Base-by-base conservation (phyloP, 2,888 invertebrate species). In the Iphiclides podalirius region DNA sequence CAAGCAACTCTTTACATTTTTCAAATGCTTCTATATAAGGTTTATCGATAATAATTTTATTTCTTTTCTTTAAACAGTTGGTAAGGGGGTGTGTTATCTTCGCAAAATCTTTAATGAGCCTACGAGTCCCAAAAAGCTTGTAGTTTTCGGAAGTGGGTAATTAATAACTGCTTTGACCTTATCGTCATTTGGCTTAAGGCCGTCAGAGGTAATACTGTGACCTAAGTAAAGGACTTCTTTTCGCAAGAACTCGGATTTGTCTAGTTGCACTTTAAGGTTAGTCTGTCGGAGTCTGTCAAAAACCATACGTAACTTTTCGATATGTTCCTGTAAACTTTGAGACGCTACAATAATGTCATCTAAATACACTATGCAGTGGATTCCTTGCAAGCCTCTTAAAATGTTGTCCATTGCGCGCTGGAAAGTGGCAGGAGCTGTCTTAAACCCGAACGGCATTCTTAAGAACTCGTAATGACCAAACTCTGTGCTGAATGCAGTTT, bases 381-480 rank as follows among this genome's bases (percentile, higher is more conserved):
- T 58, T 9, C 64, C 59, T 4, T 60, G 54, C 54, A 73, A 38
- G 0, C 65, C 64, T 26, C 61, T 45, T 23, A 74, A n/a, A n/a
- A n/a, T n/a, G n/a, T 47, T 34, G 42, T 72, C 65, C 63, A 73
- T 64, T n/a, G 65, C 11, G 47, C 69, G 45, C 34, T 73, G 71
- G 37, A 71, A 71, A 2, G 64, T 64, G 13, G 58, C 55, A 0
- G 68, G 70, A 2, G 64, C 60, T n/a, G 60, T 66, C 51, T 54
- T 66, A 2, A 68, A 16, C 1, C 66, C 67, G 34, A 67, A 67
- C 0, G 67, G 66, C 64, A 67, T 69, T 44, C 71, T 50, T 0
- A 58, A 15, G 7, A 63, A 70, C 46, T 69, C 67, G 12, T 60
- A 68, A 26, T 70, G 68, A 7, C 66, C 65, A 14, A 58, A 47